Evolutionary conservation across 2,888 invertebrate genomes (phyloP), one percentile per base, ranked within the genome.

Genomic region (Antheraea assamensis): DNA sequence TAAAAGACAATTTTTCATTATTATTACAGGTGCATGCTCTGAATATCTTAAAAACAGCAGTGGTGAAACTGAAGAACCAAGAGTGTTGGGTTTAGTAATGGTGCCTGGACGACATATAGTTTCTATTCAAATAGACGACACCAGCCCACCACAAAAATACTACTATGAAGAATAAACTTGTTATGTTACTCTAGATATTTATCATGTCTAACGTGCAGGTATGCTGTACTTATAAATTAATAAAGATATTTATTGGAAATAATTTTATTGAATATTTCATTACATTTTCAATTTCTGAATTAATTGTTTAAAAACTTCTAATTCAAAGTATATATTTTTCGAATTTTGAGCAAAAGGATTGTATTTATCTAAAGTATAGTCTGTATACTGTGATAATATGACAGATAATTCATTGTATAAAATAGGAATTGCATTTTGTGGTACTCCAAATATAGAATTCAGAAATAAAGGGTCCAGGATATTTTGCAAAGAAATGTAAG

Each of bases 41-140:
- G 99, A 99, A 90, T 98, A 97, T 86, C 93, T 98, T 24, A 97
- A 97, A 73, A 96, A 95, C 80, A 96, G 95, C 77, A 96, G 96
- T 79, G 91, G 91, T 49, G 93, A 93, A 79, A 88, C 91, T 58
- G 96, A 97, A 83, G 98, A 98, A 80, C 97, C 98, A 5, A 95
- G 99, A 82, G 96, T 98, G 73, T 92, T 99, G 71, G 99, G 99
- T 35, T 95, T 99, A 76, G 98, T 99, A 2, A 99, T 99, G 98
- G 97, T 99, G 72, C 99, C 99, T 4, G 99, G 99, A 8, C 96
- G 98, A 82, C 98, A 99, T 85, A 98, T 99, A 80, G 97, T 98
- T 42, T 97, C 97, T 49, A 97, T 99, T 80, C 96, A 97, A 79
- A 95, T 98, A 24, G 98, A 98, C 85, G 96, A 95, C 74, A 93